Base-by-base conservation (phyloP, 2,888 invertebrate genomes). In the Lithophane leautieri region DNA sequence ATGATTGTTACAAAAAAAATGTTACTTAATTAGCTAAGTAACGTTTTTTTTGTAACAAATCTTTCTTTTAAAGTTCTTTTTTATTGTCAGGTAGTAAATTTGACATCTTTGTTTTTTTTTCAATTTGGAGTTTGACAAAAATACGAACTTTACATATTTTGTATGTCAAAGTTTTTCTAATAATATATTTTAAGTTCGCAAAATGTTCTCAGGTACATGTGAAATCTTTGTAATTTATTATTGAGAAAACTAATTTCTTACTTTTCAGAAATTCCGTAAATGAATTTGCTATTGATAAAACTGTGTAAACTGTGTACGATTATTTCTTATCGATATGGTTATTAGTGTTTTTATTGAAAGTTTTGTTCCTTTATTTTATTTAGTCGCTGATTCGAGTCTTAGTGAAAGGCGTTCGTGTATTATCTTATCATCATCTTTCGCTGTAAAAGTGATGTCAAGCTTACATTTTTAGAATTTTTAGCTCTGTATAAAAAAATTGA, bases 381-480 rank as follows among this genome's bases (percentile, higher is more conserved):
- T 65, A 44, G 28, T 62, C 3, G 11, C 9, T n/a, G 25, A 52
- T 52, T 34, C 28, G 34, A 74, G 25, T 44, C 2, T 61, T 19
- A 70, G 79, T 81, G 81, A 79, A 81, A 79, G 76, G 54, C 28
- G 11, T 47, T 19, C 16, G 11, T 66, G n/a, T 50, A 72, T 54
- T 25, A 22, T 52, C 1, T n/a, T 28, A 50, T 47, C 3, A 56
- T 69, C 34, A 47, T 67, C 34, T 4, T 61, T 19, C 1, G 7
- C 28, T 56, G 3, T 54, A 44, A 70, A 47, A 47, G n/a, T 47
- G 34, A 28, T 54, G 74, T 75, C 11, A 52, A 52, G 4, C 6
- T 34, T 14, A 16, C 1, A 16, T 12, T 16, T 19, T 47, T 74
- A 6, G 34, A 34, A 34, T n/a, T n/a, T n/a, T n/a, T n/a, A n/a